A percentile compares a stretch with the other conserved stretches of the same genome.
Evolutionary conservation across 2,888 invertebrate genomes (phyloP).

Genomic region (Phytoseiulus persimilis): DNA sequence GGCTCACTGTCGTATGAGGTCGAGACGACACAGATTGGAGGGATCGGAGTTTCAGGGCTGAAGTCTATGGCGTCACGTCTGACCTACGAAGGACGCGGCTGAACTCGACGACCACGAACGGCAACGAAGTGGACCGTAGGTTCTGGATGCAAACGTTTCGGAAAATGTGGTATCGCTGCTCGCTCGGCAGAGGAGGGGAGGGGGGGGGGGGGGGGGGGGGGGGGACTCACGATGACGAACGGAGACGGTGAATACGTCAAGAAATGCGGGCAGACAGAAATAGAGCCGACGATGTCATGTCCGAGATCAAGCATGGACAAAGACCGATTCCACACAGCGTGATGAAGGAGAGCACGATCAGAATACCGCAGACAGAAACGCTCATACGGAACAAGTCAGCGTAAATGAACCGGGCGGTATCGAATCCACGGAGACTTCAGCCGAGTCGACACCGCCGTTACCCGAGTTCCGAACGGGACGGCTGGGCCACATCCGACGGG

Average conservation of each 20-base stretch:
- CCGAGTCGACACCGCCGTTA: background rate
- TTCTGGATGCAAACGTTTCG: background rate
- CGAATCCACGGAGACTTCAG: background rate
- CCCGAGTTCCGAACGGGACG: background rate
- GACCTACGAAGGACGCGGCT: constrained; percentile 5
- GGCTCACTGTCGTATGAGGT: background rate
- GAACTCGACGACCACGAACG: background rate
- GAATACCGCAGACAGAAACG: background rate
- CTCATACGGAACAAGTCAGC: background rate
- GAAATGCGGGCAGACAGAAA: background rate
- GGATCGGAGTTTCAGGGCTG: background rate
- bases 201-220: too few species aligned
- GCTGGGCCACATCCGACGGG: background rate
- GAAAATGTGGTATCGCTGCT: background rate
- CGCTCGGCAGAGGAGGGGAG: too few species aligned
- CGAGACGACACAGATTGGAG: background rate
- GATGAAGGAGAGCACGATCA: background rate
- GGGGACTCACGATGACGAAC: too few species aligned
- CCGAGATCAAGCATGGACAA: background rate
- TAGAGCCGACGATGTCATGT: background rate
- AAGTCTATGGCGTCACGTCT: background rate
- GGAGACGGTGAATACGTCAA: too few species aligned
- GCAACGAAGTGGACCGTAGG: background rate
- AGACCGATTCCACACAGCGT: background rate
- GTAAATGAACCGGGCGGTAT: background rate